Evolutionary conservation across 2,113 vertebrate genomes (phyloP), one percentile per base, ranked within the genome.

Genomic region (Bos indicus): DNA sequence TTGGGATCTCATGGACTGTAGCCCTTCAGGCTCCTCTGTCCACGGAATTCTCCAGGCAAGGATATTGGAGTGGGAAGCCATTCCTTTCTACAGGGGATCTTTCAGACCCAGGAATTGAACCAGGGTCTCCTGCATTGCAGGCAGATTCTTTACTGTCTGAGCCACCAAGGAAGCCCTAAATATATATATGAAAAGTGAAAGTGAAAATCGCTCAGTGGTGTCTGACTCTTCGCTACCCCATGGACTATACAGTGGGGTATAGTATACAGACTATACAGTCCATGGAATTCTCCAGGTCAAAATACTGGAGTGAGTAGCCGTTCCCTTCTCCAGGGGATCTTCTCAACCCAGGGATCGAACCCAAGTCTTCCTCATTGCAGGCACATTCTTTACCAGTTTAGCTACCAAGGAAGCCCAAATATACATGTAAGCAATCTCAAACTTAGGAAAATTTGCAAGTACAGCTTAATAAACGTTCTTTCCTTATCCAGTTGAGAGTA

Each of bases 121-220:
- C 16, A 67, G 62, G 62, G 16, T 67, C 33, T n/a, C 7, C 7
- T 67, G 16, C 7, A 0, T 19, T 67, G 16, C 62, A 67, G 33
- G 16, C 33, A n/a, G 62, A 67, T 67, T n/a, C 62, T 67, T n/a
- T 67, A 67, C 62, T 19, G 62, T 67, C 33, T n/a, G 62, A n/a
- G 62, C 62, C 62, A 19, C 33, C 62, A n/a, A 16, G 16, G 62
- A n/a, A 67, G 62, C 62, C 33, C 33, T n/a, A n/a, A 67, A n/a
- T 67, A 67, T 19, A n/a, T 16, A 19, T 10, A n/a, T 10, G 62
- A 67, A 67, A 67, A 67, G 62, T n/a, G 62, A 9, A 67, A 67
- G 33, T 67, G 62, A 67, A n/a, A n/a, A n/a, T n/a, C 3, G 0
- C 62, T n/a, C 33, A 67, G 0, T n/a, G 16, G 33, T n/a, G 33